phyloP scores from a whole-genome alignment of 2,113 vertebrate species.

The Tachysurus fulvidraco region DNA sequence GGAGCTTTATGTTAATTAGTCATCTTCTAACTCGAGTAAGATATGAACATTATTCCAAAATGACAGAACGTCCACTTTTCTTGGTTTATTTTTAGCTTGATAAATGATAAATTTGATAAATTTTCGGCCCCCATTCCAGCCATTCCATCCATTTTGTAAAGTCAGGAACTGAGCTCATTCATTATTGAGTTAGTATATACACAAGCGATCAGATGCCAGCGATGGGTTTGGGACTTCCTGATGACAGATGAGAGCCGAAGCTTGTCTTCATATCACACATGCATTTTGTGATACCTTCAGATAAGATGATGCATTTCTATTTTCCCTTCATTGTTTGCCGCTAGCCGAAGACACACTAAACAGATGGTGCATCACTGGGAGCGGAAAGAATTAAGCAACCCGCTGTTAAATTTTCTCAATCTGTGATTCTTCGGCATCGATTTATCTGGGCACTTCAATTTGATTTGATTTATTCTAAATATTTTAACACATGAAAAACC shows the following conservation, averaged over 20 bases:
- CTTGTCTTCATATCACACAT: not conserved
- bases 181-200: not conserved
- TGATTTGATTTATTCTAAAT: not conserved
- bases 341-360: not conserved
- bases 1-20: not conserved
- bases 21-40: not conserved
- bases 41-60: no score
- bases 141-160: not conserved
- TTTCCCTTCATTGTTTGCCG: not conserved
- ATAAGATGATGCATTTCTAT: not conserved
- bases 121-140: not conserved
- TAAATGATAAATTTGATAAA: no score
- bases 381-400: not conserved
- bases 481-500: not conserved
- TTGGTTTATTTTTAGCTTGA: not conserved
- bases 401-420: not conserved
- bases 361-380: slow-evolving; percentile 13
- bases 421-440: not conserved
- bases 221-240: not conserved
- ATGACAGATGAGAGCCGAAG: not conserved
- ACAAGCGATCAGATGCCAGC: not conserved
- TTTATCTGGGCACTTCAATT: not conserved
- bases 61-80: not conserved
- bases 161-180: not conserved
- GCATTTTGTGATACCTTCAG: not conserved